Base-by-base conservation (phyloP, 2,888 invertebrate genomes). In the Plutella xylostella region DNA sequence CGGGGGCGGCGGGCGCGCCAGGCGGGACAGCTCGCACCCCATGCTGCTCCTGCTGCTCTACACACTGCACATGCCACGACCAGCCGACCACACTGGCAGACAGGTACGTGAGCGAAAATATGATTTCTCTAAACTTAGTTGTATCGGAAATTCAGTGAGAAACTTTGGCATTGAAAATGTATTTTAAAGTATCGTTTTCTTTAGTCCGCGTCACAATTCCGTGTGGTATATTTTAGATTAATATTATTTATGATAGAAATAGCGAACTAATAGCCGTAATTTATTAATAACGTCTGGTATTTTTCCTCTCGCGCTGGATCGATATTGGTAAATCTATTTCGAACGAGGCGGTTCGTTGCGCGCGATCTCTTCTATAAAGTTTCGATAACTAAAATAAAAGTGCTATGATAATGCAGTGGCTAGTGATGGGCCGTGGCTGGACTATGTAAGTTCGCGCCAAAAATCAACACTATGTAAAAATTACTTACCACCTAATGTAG, bases 21-120 rank as follows among this genome's bases (percentile, higher is more conserved):
- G 72, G 68, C 91, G 92, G 25, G 90, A 88, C 55, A 92, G 72
- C 68, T 92, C 88, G 73, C 92, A 92, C 56, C 92, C 92, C 92
- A 92, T 92, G n/a, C n/a, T n/a, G n/a, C n/a, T n/a, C n/a, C n/a
- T n/a, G 47, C 47, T 57, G 9, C 9, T 4, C 2, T 2, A 19
- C 19, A 38, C 14, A 34, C n/a, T n/a, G n/a, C n/a, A n/a, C n/a
- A n/a, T n/a, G n/a, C n/a, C n/a, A n/a, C n/a, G n/a, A n/a, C n/a
- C n/a, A n/a, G n/a, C n/a, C n/a, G n/a, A n/a, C n/a, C n/a, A n/a
- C n/a, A n/a, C n/a, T n/a, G n/a, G n/a, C n/a, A n/a, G n/a, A n/a
- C n/a, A n/a, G n/a, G n/a, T n/a, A n/a, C n/a, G n/a, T n/a, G n/a
- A n/a, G n/a, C n/a, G n/a, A n/a, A n/a, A n/a, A n/a, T n/a, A n/a